Percentiles rank a stretch among this genome's conserved stretches.
Evolutionary conservation across 2,888 invertebrate species (phyloP).

Genomic region (Machimus atricapillus): DNA sequence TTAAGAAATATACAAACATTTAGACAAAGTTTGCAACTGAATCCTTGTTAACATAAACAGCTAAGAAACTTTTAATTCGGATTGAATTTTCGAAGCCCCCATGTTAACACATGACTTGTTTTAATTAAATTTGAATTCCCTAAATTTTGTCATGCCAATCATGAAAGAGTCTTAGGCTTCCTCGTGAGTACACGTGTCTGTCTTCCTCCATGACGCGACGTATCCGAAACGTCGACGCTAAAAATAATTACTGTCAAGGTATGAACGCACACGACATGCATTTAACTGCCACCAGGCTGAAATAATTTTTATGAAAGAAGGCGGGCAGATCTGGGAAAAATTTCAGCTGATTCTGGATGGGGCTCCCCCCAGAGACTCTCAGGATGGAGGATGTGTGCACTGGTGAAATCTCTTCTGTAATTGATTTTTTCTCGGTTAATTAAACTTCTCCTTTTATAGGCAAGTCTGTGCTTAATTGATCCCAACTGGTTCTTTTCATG

Average conservation of each 20-base stretch:
- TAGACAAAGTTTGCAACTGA: background rate
- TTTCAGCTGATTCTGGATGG: background rate
- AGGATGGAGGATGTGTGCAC: background rate
- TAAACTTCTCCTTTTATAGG: conserved; percentile 28
- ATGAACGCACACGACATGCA: conserved; percentile 28
- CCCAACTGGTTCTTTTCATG: conserved; percentile 26
- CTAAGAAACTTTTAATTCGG: background rate
- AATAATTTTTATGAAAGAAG: conserved; percentile 22
- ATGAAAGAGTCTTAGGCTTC: background rate
- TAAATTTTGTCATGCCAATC: background rate
- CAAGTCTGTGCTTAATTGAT: conserved; percentile 35
- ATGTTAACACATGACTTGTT: background rate
- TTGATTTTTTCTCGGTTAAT: conserved; percentile 40
- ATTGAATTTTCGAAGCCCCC: background rate
- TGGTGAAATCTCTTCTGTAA: conserved; percentile 30
- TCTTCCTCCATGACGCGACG: background rate
- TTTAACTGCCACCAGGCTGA: conserved; percentile 13
- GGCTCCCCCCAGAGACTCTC: background rate
- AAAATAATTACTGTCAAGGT: conserved; percentile 36
- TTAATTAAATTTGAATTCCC: background rate
- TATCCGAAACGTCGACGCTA: background rate
- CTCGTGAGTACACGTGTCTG: background rate
- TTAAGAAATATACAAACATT: background rate
- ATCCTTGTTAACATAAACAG: background rate
- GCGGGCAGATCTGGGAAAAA: conserved; percentile 23